Evolutionary conservation across 2,888 invertebrate species (phyloP).

Genomic region (Lepidochrysops patricia): DNA sequence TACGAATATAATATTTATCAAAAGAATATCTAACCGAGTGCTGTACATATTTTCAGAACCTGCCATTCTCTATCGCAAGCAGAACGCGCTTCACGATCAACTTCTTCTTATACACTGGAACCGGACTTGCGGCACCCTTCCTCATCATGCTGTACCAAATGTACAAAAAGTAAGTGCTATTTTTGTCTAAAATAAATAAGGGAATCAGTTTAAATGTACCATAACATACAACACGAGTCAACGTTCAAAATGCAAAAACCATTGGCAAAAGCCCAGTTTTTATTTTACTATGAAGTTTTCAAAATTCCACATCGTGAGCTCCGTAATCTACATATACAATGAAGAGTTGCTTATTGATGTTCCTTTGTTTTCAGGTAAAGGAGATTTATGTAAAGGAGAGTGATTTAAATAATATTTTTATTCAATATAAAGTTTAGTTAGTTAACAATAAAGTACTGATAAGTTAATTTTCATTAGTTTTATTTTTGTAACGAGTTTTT

Average conservation of each 20-base stretch:
- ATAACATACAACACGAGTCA: no score
- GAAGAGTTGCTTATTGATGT: no score
- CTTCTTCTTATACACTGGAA: constrained; percentile 82
- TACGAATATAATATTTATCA: no score
- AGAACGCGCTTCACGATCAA: constrained; percentile 78
- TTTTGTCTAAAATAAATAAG: no score
- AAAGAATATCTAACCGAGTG: no score
- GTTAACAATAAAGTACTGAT: not conserved
- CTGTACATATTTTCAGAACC: constrained; percentile 86
- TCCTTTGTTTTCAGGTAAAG: constrained; percentile 8
- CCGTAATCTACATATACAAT: no score
- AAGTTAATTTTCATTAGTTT: not conserved
- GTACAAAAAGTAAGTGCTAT: constrained; percentile 75
- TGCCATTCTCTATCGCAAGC: constrained; percentile 84
- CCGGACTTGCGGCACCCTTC: constrained; percentile 84
- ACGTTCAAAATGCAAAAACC: no score
- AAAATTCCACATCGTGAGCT: no score
- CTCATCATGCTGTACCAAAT: constrained; percentile 83
- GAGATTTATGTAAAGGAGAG: no score
- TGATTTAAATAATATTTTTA: not conserved
- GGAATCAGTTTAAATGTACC: no score
- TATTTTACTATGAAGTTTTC: no score
- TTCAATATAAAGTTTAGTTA: not conserved
- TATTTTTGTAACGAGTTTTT: not conserved
- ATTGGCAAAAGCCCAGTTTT: no score